Evolutionary conservation across 2,888 invertebrate species (phyloP).

Genomic region (Strigamia crassipes): DNA sequence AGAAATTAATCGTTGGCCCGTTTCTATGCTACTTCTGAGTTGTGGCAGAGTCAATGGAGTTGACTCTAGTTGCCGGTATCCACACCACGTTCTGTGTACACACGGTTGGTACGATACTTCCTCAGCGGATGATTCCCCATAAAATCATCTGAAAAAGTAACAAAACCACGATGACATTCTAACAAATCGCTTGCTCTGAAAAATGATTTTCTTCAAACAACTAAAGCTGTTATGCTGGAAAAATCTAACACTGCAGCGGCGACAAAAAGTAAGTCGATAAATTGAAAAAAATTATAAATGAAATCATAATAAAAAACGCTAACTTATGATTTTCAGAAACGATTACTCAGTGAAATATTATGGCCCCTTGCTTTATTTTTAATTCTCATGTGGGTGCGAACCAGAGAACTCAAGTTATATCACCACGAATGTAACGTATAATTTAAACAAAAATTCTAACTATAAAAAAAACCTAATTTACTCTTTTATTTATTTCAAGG

Average conservation of each 20-base stretch:
- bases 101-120: neutral
- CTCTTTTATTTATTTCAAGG: neutral
- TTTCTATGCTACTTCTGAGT: no score
- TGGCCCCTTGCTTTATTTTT: neutral
- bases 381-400: neutral
- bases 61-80: no score
- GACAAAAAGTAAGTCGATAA: neutral
- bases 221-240: neutral
- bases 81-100: no score
- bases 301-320: neutral
- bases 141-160: neutral
- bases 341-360: neutral
- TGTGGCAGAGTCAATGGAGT: no score
- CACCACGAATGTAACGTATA: neutral
- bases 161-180: neutral
- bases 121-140: neutral
- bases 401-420: neutral
- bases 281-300: neutral
- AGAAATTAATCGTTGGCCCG: neutral
- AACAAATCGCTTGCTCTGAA: neutral
- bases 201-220: conserved; percentile 6
- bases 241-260: neutral
- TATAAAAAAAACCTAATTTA: no score
- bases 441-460: neutral
- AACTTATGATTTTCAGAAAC: neutral